Evolutionary conservation across 64 coral and sea anemone genomes (phyloP), one percentile per base, ranked within the genome.

Genomic region (Pachyseris speciosa): DNA sequence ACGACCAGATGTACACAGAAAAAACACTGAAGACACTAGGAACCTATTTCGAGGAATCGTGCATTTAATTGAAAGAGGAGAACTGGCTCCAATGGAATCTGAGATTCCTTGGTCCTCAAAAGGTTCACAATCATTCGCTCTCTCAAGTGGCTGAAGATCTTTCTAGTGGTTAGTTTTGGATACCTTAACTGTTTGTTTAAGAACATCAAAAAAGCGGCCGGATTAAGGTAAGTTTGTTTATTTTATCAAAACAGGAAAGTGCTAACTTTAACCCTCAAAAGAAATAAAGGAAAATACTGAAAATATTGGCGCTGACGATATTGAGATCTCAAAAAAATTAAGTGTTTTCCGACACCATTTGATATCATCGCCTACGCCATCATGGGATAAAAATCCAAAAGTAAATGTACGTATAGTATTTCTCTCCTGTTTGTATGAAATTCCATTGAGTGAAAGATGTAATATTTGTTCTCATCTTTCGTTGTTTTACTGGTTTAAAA

Each of bases 121-220:
- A 37, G 0, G 59, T 37, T 63, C 1, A 40, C 19, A 61, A 61
- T 36, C 36, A 40, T 81, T 81, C 39, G 50, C 4, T 36, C 24
- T n/a, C 16, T 41, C 39, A 20, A 24, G 27, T 25, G 24, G 11
- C 22, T 61, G 15, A 50, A 10, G 17, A 19, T 16, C 25, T 15
- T 37, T 60, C 33, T 40, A 20, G 33, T 37, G 31, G 7, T 15
- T 39, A 22, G 9, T 24, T n/a, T 41, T 61, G 77, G 51, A 39
- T 71, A 71, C 36, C 34, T 71, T n/a, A 61, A 7, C 53, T 81
- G 53, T 63, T 63, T 81, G 36, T 40, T 12, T 38, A 59, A n/a
- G 77, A 81, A 81, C 8, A 63, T 81, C 49, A 81, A 81, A 39
- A 81, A 53, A 16, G 34, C 77, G 15, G 77, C 33, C 51, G 34